phyloP scores from a whole-genome alignment of 2,888 invertebrate genomes.

The Tribolium freemani region DNA sequence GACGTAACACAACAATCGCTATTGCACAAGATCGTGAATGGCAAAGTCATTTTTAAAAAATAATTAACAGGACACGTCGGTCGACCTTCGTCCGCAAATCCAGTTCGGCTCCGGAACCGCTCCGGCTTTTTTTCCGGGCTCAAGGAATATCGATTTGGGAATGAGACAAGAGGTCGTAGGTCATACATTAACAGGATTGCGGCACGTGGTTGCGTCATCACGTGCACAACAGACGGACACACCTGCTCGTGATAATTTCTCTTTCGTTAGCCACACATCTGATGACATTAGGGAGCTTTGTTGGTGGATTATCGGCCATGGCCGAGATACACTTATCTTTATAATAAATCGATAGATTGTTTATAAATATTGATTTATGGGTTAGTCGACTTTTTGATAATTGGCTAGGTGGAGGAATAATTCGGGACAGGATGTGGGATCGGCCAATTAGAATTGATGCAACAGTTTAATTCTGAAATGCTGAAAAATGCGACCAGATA shows the following conservation, averaged over 20 bases:
- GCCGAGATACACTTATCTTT: conserved; percentile 5
- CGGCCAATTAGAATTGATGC: background rate
- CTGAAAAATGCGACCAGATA: background rate
- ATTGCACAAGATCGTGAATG: background rate
- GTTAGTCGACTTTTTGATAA: background rate
- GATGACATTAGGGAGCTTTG: background rate
- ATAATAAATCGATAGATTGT: conserved; percentile 5
- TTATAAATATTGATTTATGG: conserved; percentile 4
- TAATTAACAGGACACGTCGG: background rate
- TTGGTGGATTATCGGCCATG: background rate
- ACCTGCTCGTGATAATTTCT: conserved; percentile 3
- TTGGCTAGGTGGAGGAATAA: background rate
- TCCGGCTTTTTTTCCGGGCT: conserved; percentile 1
- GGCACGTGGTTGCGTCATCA: conserved; percentile 5
- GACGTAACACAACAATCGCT: conserved; percentile 11
- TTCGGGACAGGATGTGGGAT: background rate
- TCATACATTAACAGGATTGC: background rate
- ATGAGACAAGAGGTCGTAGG: background rate
- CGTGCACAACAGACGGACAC: conserved; percentile 3
- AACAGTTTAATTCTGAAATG: background rate
- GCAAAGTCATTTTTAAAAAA: background rate
- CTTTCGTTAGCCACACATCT: background rate
- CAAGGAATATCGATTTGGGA: background rate
- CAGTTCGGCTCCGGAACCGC: background rate
- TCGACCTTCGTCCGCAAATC: background rate